Percentiles rank a stretch among this genome's conserved stretches.
These are phyloP conservation scores for Urosaurus nigricauda DNA, from an alignment of 2,797 vertebrate species.

Conservation along the genomic window DNA sequence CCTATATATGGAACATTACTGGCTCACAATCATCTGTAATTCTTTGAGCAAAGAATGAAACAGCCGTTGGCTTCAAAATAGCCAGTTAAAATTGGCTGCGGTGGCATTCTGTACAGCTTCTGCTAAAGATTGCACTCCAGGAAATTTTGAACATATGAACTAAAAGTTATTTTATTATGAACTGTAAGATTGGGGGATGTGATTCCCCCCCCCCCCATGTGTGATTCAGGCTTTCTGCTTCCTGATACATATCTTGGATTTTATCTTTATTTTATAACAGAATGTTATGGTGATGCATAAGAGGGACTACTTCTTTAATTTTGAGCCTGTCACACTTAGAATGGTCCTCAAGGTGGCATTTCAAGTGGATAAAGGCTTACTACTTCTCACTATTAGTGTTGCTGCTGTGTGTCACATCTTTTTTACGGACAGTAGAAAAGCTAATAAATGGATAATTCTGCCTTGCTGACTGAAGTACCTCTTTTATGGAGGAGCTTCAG, in stretches of 20 bases:
- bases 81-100: neutral
- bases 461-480: constrained; percentile 20
- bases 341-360: constrained; percentile 14
- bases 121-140: neutral
- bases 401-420: constrained; percentile 11
- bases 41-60: neutral
- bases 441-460: constrained; percentile 6
- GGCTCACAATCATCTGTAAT: neutral
- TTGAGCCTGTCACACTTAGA: neutral
- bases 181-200: neutral
- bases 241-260: neutral
- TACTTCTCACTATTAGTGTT: constrained; percentile 23
- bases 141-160: neutral
- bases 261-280: neutral
- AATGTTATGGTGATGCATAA: neutral
- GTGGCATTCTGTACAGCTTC: neutral
- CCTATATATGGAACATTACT: neutral
- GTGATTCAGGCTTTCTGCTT: neutral
- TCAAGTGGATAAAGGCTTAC: neutral
- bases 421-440: neutral
- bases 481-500: neutral
- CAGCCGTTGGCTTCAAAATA: neutral
- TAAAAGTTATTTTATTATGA: neutral
- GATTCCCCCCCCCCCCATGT: neutral
- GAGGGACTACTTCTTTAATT: neutral